Evolutionary conservation across 2,888 invertebrate genomes (phyloP), one percentile per base, ranked within the genome.

Genomic region (Aphodius sticticus): DNA sequence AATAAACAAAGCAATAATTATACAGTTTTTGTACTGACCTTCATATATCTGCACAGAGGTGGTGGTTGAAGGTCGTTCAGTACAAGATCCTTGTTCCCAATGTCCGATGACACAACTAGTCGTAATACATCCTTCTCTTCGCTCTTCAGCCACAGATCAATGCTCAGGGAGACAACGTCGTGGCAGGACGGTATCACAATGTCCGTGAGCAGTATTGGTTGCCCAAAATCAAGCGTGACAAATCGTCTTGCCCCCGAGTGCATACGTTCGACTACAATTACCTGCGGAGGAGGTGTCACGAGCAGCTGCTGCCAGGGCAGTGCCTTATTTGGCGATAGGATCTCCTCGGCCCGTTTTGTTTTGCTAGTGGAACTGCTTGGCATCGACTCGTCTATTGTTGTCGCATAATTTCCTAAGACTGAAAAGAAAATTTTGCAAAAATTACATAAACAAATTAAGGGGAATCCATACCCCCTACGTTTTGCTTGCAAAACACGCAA

Each of bases 201-300:
- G 88, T 98, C 98, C 0, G 97, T 98, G 69, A 98, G 92, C 1
- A 96, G 90, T 77, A 97, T 92, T 0, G 95, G 94, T 84, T 95
- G 94, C 4, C 97, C 97, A 88, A 98, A 97, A 90, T 98, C 98
- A 69, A 98, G 91, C 12, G 96, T 96, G 79, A 97, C 96, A 90
- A 95, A 97, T 79, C 97, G 92, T n/a, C 97, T 91, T 0, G 97
- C 97, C 78, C 97, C 96, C 0, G 97, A 96, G 89, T 97, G 96
- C 96, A 98, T 97, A 80, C 97, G 91, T 87, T 98, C 97, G 72
- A 98, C 96, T 16, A 97, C 95, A 81, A 98, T 92, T 84, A 95
- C 91, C 81, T 96, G 96, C 83, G 96, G 95, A 36, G 96, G 95
- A 74, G 96, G 95, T 81, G 94, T 92, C 81, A 95, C 92, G 83